phyloP scores from a whole-genome alignment of 2,113 vertebrate genomes.

The Cygnus buccinator region DNA sequence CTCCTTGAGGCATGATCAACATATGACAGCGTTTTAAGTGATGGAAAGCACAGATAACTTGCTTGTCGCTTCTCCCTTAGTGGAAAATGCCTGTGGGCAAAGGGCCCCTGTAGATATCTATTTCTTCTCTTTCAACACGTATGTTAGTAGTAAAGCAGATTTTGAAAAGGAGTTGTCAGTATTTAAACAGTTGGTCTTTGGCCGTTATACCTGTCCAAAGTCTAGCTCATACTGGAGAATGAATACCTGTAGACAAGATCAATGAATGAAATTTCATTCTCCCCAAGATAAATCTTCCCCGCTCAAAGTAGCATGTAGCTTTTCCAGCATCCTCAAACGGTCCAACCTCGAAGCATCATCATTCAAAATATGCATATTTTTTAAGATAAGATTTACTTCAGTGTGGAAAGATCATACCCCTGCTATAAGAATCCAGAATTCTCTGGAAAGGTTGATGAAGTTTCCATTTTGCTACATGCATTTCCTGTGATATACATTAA shows the following conservation, averaged over 20 bases:
- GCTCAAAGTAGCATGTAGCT: background rate
- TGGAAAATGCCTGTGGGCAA: background rate
- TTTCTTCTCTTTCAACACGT: background rate
- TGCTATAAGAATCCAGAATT: background rate
- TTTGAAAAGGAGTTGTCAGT: background rate
- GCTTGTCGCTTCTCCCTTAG: background rate
- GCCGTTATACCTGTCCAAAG: background rate
- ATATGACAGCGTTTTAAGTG: background rate
- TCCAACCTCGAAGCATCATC: background rate
- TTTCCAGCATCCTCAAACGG: background rate
- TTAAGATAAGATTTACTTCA: background rate
- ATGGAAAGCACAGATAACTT: background rate
- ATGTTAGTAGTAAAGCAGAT: background rate
- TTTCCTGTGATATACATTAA: background rate
- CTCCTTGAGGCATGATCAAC: background rate
- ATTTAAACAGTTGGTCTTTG: background rate
- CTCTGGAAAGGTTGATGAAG: background rate
- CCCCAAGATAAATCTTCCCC: background rate
- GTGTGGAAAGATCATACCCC: background rate
- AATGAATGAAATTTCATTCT: background rate
- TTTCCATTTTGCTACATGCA: background rate
- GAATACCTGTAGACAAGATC: background rate
- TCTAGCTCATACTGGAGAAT: background rate
- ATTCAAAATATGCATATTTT: background rate
- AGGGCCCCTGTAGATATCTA: background rate